Evolutionary conservation across 1,140 invertebrate genomes (phyloP), one percentile per base, ranked within the genome.

Genomic region (Bactericera cockerelli): DNA sequence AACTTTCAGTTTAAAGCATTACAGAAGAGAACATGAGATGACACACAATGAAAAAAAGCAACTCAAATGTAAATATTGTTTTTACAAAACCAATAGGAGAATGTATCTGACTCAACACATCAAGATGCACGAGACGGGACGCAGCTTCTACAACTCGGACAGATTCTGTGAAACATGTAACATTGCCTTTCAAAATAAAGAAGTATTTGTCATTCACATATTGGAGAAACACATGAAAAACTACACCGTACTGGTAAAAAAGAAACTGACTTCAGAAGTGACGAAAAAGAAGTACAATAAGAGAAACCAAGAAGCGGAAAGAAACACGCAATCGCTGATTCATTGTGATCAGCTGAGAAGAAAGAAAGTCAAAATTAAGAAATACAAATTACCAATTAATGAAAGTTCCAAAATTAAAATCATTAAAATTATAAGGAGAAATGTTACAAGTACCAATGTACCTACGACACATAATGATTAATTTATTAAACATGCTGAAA

Each of bases 11-110:
- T 22, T 49, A n/a, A 49, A 49, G 19, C 42, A 49, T n/a, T 49
- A 49, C 22, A 16, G n/a, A 22, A 49, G 42, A n/a, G n/a, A 19
- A n/a, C 42, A 49, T n/a, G 42, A 49, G 22, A 19, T 49, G 42
- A 49, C 42, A 22, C 42, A 49, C n/a, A 49, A 16, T 22, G 19
- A 22, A 49, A 22, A 19, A n/a, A 6, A 10, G n/a, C 42, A 49
- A 49, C 42, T 49, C n/a, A 49, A 49, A 49, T 49, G 42, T n/a
- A 49, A 49, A n/a, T 49, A 49, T 49, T 49, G 42, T 16, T 49
- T 49, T 16, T n/a, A 49, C 19, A 49, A 49, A n/a, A 49, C 42
- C 4, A 49, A 49, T 16, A 49, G 42, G 22, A 49, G 42, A 49
- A 49, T 49, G 42, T 49, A 49, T 49, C 6, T 49, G 42, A 16